A percentile compares a stretch with the other conserved stretches of the same genome.
These are phyloP conservation scores for Drosophila trichaetosa DNA, from an alignment of 2,888 invertebrate species.

Conservation along the genomic window DNA sequence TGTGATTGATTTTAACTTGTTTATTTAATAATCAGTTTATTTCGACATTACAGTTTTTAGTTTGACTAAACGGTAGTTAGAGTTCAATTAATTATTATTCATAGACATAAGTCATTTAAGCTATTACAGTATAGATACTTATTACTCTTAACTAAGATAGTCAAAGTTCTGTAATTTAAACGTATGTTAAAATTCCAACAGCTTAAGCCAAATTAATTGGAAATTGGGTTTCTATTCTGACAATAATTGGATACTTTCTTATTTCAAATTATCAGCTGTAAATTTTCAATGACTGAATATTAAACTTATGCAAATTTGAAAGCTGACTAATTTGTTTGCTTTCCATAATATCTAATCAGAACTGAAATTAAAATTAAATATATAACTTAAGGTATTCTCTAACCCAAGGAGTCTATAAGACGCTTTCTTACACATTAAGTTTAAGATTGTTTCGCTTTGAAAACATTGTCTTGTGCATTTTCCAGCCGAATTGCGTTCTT, in stretches of 20 bases:
- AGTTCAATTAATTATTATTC: neutral
- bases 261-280: no score
- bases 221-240: no score
- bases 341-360: neutral
- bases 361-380: neutral
- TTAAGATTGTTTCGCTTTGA: neutral
- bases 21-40: no score
- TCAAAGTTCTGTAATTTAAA: neutral
- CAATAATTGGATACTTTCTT: neutral
- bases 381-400: neutral
- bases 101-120: neutral
- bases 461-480: neutral
- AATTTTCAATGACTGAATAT: no score
- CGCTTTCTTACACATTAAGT: neutral
- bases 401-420: neutral
- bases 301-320: neutral
- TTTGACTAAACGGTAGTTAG: neutral
- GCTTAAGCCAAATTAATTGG: no score
- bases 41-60: no score
- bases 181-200: no score
- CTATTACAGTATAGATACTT: neutral
- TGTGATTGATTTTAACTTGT: neutral
- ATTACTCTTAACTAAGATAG: neutral
- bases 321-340: no score
- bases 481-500: neutral